Percentiles rank a stretch among this genome's conserved stretches.
Conservation (phyloP, 2,888 invertebrate genomes). For the Morinoia aosen region DNA sequence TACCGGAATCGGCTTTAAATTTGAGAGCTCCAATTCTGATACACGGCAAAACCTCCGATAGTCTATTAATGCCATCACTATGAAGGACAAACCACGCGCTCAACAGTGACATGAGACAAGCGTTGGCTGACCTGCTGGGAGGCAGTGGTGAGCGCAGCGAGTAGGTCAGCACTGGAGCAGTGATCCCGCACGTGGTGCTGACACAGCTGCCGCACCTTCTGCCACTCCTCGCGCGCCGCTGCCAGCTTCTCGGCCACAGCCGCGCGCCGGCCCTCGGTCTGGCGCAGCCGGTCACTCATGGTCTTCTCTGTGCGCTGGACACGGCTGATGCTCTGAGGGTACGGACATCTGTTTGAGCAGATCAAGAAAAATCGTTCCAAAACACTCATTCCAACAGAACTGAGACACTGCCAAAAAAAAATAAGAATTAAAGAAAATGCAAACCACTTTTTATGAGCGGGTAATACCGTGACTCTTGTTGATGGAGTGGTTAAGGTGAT, state of each 20-base stretch:
- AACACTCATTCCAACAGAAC: not conserved
- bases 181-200: not conserved
- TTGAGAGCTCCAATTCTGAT: too few species aligned
- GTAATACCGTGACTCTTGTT: too few species aligned
- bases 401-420: too few species aligned
- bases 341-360: not conserved
- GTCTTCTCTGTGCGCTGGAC: constrained; percentile 36
- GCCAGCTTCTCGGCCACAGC: not conserved
- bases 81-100: too few species aligned
- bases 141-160: not conserved
- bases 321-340: not conserved
- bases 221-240: not conserved
- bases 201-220: not conserved
- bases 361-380: not conserved
- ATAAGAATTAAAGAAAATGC: too few species aligned
- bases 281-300: not conserved
- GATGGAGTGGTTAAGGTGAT: too few species aligned
- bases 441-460: too few species aligned
- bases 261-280: not conserved
- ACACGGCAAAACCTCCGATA: too few species aligned
- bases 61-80: too few species aligned
- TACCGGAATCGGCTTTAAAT: too few species aligned
- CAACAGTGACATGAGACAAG: too few species aligned
- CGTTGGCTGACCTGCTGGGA: not conserved
- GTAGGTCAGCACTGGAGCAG: not conserved